Percentiles rank a stretch among this genome's conserved stretches.
phyloP scores from a whole-genome alignment of 2,888 invertebrate genomes.

The Stenotaenia linearis region DNA sequence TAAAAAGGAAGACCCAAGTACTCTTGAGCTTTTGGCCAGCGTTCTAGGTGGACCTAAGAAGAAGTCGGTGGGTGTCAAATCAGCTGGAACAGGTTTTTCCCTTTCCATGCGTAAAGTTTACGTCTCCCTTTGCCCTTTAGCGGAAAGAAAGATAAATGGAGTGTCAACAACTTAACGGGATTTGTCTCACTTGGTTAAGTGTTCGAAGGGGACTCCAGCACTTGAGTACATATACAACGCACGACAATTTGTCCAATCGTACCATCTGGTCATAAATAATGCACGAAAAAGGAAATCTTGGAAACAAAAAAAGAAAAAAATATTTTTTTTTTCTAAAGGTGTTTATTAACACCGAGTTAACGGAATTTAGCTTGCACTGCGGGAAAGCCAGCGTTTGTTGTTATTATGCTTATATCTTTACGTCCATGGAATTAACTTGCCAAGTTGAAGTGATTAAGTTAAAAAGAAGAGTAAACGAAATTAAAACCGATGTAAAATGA shows the following conservation, averaged over 20 bases:
- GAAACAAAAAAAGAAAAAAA: neutral
- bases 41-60: neutral
- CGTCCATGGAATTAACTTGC: neutral
- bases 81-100: neutral
- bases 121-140: neutral
- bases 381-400: neutral
- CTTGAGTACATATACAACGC: neutral
- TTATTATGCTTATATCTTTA: neutral
- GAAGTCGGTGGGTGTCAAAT: neutral
- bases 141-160: neutral
- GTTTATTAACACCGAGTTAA: neutral
- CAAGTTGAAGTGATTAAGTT: neutral
- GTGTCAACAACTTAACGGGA: neutral
- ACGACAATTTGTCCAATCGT: neutral
- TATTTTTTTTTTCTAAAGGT: neutral
- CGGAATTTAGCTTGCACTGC: neutral
- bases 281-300: neutral
- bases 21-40: neutral
- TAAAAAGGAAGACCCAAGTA: neutral
- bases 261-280: neutral
- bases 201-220: neutral
- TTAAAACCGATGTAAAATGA: neutral
- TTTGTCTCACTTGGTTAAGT: neutral
- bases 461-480: neutral
- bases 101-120: neutral